phyloP scores from a whole-genome alignment of 23 tunicate genomes.

The Ascidia mentula region DNA sequence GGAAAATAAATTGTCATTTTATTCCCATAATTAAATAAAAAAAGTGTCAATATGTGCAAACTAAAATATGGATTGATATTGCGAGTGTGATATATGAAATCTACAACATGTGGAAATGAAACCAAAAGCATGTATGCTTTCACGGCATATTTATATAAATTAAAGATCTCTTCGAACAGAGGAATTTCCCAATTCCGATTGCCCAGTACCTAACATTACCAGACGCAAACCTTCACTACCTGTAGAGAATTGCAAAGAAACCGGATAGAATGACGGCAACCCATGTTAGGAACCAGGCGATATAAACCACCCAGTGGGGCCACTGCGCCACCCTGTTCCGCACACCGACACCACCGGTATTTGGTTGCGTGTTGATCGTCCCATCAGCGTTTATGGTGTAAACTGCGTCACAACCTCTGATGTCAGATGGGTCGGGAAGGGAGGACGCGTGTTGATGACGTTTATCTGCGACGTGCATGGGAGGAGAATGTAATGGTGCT shows the following conservation, averaged over 20 bases:
- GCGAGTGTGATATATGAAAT: no score
- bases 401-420: conserved; percentile 87
- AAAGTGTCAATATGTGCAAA: no score
- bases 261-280: conserved; percentile 73
- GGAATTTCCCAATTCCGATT: no score
- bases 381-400: conserved; percentile 78
- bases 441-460: conserved; percentile 58
- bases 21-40: no score
- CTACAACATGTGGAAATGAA: no score
- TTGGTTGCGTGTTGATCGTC: conserved; percentile 78
- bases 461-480: no score
- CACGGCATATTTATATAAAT: no score
- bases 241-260: conserved; percentile 91
- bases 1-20: neutral
- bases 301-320: conserved; percentile 87
- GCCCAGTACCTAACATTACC: no score
- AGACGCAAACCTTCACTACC: conserved; percentile 21
- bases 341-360: conserved; percentile 16
- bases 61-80: no score
- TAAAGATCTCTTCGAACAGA: no score
- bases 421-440: conserved; percentile 73
- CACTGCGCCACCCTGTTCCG: conserved; percentile 42
- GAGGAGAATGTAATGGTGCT: neutral
- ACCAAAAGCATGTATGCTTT: no score
- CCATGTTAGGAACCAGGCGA: conserved; percentile 81